These are phyloP conservation scores for Python bivittatus DNA, from an alignment of 2,113 vertebrate species.

Conservation along the genomic window DNA sequence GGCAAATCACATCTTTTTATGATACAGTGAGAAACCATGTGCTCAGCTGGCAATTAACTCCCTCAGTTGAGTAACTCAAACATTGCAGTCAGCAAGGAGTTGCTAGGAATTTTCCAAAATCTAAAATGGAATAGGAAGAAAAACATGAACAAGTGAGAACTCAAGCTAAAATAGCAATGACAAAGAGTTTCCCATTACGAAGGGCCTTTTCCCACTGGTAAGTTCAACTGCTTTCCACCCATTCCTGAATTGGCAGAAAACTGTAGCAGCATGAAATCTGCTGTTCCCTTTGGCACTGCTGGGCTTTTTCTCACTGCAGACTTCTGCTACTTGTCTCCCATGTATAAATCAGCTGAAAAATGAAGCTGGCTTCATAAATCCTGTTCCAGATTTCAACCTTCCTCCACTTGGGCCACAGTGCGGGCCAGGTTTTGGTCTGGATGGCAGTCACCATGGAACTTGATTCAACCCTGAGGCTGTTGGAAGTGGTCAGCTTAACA, in stretches of 20 bases:
- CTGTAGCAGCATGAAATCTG: not conserved
- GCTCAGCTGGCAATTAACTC: slow-evolving; percentile 47
- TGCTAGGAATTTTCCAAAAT: slow-evolving; percentile 51
- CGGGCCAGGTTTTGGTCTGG: no score
- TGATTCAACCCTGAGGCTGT: no score
- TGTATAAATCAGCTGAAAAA: no score
- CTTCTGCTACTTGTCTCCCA: no score
- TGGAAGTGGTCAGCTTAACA: no score
- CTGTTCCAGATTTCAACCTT: no score
- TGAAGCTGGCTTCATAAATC: no score
- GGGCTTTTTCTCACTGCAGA: no score
- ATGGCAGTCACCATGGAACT: no score
- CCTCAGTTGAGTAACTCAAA: slow-evolving; percentile 37
- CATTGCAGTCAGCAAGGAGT: slow-evolving; percentile 43
- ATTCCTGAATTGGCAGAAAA: not conserved
- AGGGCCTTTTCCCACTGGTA: not conserved
- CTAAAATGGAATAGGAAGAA: slow-evolving; percentile 40
- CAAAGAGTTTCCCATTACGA: slow-evolving; percentile 1
- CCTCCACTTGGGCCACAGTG: no score
- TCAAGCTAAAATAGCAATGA: slow-evolving; percentile 11
- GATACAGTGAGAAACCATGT: slow-evolving; percentile 3
- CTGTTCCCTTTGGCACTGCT: no score
- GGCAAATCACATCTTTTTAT: not conserved
- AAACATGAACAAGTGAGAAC: slow-evolving; percentile 33
- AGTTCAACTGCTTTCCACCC: not conserved